These are phyloP conservation scores for Megaceryle torquata DNA, from an alignment of 2,113 vertebrate genomes.

Conservation along the genomic window DNA sequence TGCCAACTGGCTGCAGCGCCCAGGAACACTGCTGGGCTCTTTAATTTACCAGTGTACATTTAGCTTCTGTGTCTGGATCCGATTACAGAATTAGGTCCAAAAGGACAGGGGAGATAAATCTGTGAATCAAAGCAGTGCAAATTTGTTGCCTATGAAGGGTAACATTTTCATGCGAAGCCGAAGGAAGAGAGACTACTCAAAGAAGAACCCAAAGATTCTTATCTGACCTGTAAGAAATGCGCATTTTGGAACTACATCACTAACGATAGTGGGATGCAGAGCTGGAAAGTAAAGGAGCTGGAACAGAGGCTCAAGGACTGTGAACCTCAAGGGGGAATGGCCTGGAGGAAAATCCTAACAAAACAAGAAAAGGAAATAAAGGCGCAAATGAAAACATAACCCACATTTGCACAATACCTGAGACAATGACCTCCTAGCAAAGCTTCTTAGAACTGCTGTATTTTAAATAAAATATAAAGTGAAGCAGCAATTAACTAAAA, in stretches of 20 bases:
- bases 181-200: background rate
- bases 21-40: background rate
- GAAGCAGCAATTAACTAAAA: slow-evolving; percentile 31
- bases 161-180: background rate
- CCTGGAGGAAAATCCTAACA: background rate
- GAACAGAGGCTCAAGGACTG: background rate
- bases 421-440: background rate
- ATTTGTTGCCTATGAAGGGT: background rate
- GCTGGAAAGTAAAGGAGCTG: background rate
- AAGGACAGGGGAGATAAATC: background rate
- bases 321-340: background rate
- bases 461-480: slow-evolving; percentile 27
- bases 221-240: background rate
- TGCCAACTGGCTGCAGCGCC: background rate
- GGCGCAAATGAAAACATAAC: slow-evolving; percentile 5
- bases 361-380: background rate
- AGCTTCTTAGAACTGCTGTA: background rate
- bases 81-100: background rate
- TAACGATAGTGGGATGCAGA: background rate
- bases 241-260: background rate
- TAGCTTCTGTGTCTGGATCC: slow-evolving; percentile 1
- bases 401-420: background rate
- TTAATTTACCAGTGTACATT: background rate
- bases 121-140: background rate
- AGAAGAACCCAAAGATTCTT: background rate